Conservation (phyloP, 1,140 invertebrate species). For the Bilobella aurantiaca region DNA sequence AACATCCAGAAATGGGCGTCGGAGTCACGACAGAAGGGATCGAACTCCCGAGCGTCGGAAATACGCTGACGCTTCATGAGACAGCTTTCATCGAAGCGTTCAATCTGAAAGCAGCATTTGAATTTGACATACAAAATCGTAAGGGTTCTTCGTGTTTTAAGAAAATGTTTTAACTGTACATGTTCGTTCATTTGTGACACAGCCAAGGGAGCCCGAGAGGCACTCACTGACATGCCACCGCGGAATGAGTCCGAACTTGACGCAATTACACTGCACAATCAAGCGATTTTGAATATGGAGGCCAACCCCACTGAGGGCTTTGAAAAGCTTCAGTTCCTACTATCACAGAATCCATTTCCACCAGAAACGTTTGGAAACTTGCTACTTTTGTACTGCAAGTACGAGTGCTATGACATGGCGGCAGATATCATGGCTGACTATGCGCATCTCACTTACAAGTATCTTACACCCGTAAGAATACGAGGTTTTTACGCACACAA, state of each 20-base stretch:
- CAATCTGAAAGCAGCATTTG: slow-evolving; percentile 96
- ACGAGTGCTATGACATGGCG: slow-evolving; percentile 94
- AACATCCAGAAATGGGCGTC: slow-evolving; percentile 94
- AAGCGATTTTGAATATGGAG: slow-evolving; percentile 91
- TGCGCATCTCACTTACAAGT: slow-evolving; percentile 92
- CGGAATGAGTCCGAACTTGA: slow-evolving; percentile 93
- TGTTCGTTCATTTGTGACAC: slow-evolving; percentile 32
- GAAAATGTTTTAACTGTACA: slow-evolving; percentile 9
- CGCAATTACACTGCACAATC: slow-evolving; percentile 94
- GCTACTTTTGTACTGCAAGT: slow-evolving; percentile 88
- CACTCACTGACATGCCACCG: slow-evolving; percentile 95
- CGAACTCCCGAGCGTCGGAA: slow-evolving; percentile 92
- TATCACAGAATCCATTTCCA: slow-evolving; percentile 92
- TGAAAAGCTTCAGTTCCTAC: slow-evolving; percentile 90
- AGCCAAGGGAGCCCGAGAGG: slow-evolving; percentile 83
- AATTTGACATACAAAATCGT: slow-evolving; percentile 93
- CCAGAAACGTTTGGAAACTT: slow-evolving; percentile 97
- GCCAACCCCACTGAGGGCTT: slow-evolving; percentile 82
- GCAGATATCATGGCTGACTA: slow-evolving; percentile 97
- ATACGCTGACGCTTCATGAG: slow-evolving; percentile 88
- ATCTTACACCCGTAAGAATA: slow-evolving; percentile 66
- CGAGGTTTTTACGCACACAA: background rate
- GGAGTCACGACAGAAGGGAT: slow-evolving; percentile 97
- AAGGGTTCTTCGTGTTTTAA: slow-evolving; percentile 37
- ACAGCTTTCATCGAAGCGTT: slow-evolving; percentile 96